Percentiles rank a stretch among this genome's conserved stretches.
These are phyloP conservation scores for Ariolimax columbianus DNA, from an alignment of 2,888 invertebrate species.

Conservation along the genomic window DNA sequence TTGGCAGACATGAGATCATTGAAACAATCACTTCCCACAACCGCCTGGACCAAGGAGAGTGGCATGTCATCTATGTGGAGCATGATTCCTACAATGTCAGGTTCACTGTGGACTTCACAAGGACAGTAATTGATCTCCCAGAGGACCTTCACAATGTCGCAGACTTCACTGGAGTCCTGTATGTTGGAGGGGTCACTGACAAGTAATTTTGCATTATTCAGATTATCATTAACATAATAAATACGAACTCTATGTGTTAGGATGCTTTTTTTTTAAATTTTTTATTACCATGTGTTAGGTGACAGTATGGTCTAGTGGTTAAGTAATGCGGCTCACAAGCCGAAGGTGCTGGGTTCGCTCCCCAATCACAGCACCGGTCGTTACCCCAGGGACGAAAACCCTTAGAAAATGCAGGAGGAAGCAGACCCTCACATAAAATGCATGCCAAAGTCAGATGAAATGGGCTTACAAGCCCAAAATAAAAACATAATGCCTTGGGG, in stretches of 20 bases:
- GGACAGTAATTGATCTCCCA: slow-evolving; percentile 39
- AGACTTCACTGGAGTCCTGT: slow-evolving; percentile 63
- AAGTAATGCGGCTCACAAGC: too few relatives aligned
- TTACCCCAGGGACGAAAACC: too few relatives aligned
- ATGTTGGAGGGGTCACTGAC: slow-evolving; percentile 63
- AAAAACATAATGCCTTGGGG: too few relatives aligned
- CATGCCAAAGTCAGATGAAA: too few relatives aligned
- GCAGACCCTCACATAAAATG: too few relatives aligned
- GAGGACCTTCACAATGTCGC: slow-evolving; percentile 54
- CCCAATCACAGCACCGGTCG: too few relatives aligned
- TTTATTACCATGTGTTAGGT: too few relatives aligned
- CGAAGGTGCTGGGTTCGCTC: too few relatives aligned
- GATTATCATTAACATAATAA: neutral
- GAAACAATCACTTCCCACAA: slow-evolving; percentile 89
- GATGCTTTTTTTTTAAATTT: too few relatives aligned
- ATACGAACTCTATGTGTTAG: neutral
- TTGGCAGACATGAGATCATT: slow-evolving; percentile 79
- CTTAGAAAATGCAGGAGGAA: too few relatives aligned
- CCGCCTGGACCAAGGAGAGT: slow-evolving; percentile 92
- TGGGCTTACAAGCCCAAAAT: too few relatives aligned
- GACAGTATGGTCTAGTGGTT: too few relatives aligned
- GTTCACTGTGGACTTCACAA: slow-evolving; percentile 62
- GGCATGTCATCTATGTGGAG: slow-evolving; percentile 97
- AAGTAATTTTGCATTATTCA: slow-evolving; percentile 45
- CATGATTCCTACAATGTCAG: slow-evolving; percentile 88